These are phyloP conservation scores for Ormyrus nitidulus DNA, from an alignment of 2,888 invertebrate genomes.

Conservation along the genomic window DNA sequence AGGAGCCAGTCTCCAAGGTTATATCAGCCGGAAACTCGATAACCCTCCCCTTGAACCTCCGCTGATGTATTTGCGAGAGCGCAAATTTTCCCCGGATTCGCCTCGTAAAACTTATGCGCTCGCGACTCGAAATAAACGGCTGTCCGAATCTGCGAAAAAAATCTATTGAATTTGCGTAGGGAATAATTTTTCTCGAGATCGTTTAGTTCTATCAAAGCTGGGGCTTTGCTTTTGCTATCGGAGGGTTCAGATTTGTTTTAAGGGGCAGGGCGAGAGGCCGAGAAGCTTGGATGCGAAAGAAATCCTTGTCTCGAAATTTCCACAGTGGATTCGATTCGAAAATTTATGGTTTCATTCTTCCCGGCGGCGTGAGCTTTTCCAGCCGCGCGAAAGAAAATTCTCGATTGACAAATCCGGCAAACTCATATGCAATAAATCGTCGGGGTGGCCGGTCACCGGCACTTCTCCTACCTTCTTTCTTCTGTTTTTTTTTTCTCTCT, in stretches of 20 bases:
- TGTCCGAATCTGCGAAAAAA: no score
- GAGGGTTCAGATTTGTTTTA: no score
- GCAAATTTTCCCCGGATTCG: background rate
- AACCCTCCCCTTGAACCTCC: constrained; percentile 54
- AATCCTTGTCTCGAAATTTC: constrained; percentile 50
- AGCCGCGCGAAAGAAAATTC: constrained; percentile 50
- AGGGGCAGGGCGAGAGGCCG: no score
- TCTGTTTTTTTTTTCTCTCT: constrained; percentile 7
- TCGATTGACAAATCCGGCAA: constrained; percentile 72
- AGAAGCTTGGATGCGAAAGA: constrained; percentile 17
- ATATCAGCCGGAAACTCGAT: constrained; percentile 64
- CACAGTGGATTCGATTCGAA: constrained; percentile 50
- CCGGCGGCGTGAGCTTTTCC: constrained; percentile 5
- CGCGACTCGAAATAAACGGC: background rate
- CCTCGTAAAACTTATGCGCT: constrained; percentile 18
- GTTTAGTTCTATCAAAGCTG: no score
- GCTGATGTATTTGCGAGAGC: background rate
- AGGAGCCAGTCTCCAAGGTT: constrained; percentile 62
- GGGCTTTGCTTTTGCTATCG: no score
- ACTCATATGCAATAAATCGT: constrained; percentile 75
- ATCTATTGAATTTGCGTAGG: no score
- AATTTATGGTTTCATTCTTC: constrained; percentile 52
- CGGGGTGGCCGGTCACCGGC: constrained; percentile 60
- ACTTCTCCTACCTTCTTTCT: constrained; percentile 53
- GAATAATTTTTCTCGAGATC: no score